Evolutionary conservation across 1,140 invertebrate genomes (phyloP), one percentile per base, ranked within the genome.

Genomic region (Palaemon carinicauda): DNA sequence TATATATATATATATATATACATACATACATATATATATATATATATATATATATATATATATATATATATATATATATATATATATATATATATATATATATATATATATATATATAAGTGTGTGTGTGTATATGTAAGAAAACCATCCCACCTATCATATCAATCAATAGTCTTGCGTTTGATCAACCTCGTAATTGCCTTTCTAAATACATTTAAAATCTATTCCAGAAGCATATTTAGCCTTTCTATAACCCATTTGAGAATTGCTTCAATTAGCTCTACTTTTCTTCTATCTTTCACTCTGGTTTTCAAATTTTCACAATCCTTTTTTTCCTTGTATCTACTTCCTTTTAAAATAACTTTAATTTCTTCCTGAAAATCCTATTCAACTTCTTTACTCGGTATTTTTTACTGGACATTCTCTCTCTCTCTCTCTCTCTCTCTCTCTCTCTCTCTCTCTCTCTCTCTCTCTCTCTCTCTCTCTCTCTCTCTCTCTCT

Each of bases 1-100:
- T 60, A 60, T 60, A 60, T 60, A 60, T 60, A 60, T 60, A 60
- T 60, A 60, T 60, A 60, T 60, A 60, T 60, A 60, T 60, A 60
- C 24, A 60, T 60, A 60, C 24, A 60, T 60, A 60, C 24, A 60
- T 60, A 60, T 60, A 60, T 60, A 60, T 60, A 60, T 60, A 60
- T 60, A 60, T 60, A 60, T 60, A 60, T 60, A 60, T 60, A 60
- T 60, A 60, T 60, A 60, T 60, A 60, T 60, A 60, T 60, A 60
- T 60, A 60, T 60, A 60, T 60, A 60, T 60, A 60, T 60, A 60
- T 60, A 60, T 60, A 60, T 60, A 60, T 60, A 60, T 60, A 60
- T 60, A 60, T 60, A 60, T 60, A 60, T 60, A 60, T 60, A 60
- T 60, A 60, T 60, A 60, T 60, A 60, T 60, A 60, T 60, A 60